phyloP scores from a whole-genome alignment of 1,140 invertebrate genomes.

The Lethocerus indicus region DNA sequence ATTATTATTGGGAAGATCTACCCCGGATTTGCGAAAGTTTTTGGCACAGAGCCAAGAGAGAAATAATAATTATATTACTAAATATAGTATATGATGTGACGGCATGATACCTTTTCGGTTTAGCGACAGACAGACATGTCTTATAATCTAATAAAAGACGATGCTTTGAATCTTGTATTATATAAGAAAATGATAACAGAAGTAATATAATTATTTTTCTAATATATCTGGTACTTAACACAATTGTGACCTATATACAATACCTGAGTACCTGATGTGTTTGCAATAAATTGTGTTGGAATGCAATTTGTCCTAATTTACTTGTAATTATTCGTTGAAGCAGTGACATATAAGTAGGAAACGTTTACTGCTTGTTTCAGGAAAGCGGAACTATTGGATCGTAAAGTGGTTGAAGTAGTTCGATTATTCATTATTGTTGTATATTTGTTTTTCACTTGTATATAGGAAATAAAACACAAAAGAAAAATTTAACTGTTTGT shows the following conservation, averaged over 20 bases:
- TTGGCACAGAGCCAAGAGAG: background rate
- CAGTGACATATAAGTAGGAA: background rate
- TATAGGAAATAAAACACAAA: too few relatives aligned
- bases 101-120: too few relatives aligned
- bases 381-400: slow-evolving; percentile 20
- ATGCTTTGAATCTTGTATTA: too few relatives aligned
- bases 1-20: background rate
- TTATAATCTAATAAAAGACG: too few relatives aligned
- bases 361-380: slow-evolving; percentile 13
- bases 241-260: background rate
- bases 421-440: background rate
- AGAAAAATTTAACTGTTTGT: too few relatives aligned
- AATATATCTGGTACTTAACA: too few relatives aligned
- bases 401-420: slow-evolving; percentile 16
- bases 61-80: background rate
- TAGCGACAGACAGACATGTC: too few relatives aligned
- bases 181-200: too few relatives aligned
- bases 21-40: background rate
- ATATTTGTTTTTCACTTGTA: too few relatives aligned
- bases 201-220: too few relatives aligned
- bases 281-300: background rate
- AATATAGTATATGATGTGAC: background rate
- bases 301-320: background rate
- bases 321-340: background rate
- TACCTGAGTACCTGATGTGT: background rate